Evolutionary conservation across 2,797 vertebrate genomes (phyloP).

Genomic region (Spea hammondii): DNA sequence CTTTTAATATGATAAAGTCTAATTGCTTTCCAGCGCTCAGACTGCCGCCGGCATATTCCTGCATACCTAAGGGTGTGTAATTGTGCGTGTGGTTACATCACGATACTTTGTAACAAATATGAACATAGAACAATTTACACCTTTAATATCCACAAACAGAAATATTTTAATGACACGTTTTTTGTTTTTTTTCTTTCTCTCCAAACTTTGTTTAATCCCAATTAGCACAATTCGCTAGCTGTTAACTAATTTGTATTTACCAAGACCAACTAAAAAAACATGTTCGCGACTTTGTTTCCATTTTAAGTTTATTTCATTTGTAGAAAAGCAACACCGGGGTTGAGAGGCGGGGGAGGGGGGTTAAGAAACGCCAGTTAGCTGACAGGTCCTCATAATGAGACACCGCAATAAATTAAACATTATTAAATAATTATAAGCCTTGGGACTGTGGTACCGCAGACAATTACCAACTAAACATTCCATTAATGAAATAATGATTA

Average conservation of each 20-base stretch:
- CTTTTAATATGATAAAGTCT: no score
- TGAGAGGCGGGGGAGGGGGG: neutral
- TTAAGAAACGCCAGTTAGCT: constrained; percentile 50
- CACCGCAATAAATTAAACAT: constrained; percentile 62
- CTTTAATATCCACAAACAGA: neutral
- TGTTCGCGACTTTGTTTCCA: neutral
- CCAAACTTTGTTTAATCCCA: neutral
- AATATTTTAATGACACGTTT: neutral
- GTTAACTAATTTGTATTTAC: neutral
- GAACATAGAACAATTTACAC: constrained; percentile 4
- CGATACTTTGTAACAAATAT: neutral
- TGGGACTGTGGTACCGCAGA: constrained; percentile 71
- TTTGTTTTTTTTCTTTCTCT: neutral
- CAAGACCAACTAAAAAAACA: neutral
- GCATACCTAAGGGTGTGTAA: neutral
- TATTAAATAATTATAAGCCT: constrained; percentile 66
- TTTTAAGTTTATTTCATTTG: neutral
- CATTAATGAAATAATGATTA: constrained; percentile 81
- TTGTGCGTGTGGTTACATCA: neutral
- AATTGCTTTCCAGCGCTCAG: no score
- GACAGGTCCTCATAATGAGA: constrained; percentile 60
- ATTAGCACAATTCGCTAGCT: neutral
- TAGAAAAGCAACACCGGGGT: neutral
- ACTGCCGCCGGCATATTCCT: neutral
- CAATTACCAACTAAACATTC: constrained; percentile 77